A percentile compares a stretch with the other conserved stretches of the same genome.
phyloP scores from a whole-genome alignment of 2,797 vertebrate genomes.

The Odontamblyopus rebecca region DNA sequence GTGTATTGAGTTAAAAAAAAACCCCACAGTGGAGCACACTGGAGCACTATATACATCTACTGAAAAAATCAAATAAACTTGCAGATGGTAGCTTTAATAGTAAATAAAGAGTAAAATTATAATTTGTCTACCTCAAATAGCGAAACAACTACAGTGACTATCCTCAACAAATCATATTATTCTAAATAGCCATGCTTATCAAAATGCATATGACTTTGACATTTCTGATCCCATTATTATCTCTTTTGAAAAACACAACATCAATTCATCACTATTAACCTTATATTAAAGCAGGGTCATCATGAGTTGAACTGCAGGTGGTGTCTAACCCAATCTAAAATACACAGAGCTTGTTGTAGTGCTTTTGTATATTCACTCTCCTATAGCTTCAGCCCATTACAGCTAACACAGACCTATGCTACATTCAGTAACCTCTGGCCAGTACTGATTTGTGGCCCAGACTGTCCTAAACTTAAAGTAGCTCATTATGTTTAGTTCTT shows the following conservation, averaged over 20 bases:
- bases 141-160: background rate
- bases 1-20: too few species aligned
- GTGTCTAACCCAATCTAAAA: background rate
- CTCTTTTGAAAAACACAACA: too few species aligned
- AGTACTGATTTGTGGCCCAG: slow-evolving; percentile 11
- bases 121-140: background rate
- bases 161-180: background rate
- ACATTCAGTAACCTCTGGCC: slow-evolving; percentile 19
- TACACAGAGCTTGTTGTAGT: background rate
- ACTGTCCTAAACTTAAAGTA: slow-evolving; percentile 11
- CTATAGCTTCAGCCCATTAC: background rate
- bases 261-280: too few species aligned
- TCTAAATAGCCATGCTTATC: background rate
- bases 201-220: background rate
- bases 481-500: slow-evolving; percentile 35
- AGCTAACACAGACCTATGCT: slow-evolving; percentile 6
- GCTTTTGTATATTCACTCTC: background rate
- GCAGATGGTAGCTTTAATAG: too few species aligned
- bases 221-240: too few species aligned
- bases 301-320: slow-evolving; percentile 1
- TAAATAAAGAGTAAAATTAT: background rate
- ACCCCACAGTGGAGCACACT: too few species aligned
- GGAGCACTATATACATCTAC: too few species aligned
- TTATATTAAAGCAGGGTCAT: background rate
- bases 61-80: too few species aligned